Base-by-base conservation (phyloP, 2,113 vertebrate species). In the Tetraodon nigroviridis region DNA sequence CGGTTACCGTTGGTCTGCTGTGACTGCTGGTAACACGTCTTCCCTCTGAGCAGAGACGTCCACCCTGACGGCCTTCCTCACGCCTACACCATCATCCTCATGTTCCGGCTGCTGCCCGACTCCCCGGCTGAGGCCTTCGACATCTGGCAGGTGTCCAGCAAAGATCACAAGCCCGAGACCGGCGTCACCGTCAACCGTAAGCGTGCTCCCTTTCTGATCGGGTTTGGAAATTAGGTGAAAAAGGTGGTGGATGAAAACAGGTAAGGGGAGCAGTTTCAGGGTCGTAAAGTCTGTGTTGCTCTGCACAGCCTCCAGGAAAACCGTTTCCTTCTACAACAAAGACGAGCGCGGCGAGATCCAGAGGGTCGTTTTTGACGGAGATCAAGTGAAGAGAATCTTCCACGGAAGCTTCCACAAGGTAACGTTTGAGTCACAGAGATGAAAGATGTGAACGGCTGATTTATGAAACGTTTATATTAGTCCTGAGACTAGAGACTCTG, bases 351-450 rank as follows among this genome's bases (percentile, higher is more conserved):
- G 97, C 7, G 93, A 95, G 37, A 79, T 91, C 65, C 96, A 98
- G 84, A 94, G 87, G 1, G 89, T 92, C 59, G 90, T 90, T 8
- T 99, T 99, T 77, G 92, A 97, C 83, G 86, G 75, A 18, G 87
- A 91, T 10, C 91, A 87, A 44, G 79, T 98, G 50, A 95, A 94
- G 90, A 91, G 87, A 74, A 89, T 99, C 55, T 99, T 98, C 89
- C 95, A 98, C 61, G 97, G 97, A 71, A 99, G 95, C 82, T 99
- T 98, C 87, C 97, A 99, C 85, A 99, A 99, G 95, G 97, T 99
- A 92, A 93, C 27, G 18, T 19, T 48, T 48, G 8, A 48, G 46
- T 27, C 24, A 3, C 24, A 6, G 24, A 27, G 24, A 19, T 20
- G 4, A 18, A 8, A 12, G 18, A 2, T 10, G 6, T n/a, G n/a